Evolutionary conservation across 2,888 invertebrate genomes (phyloP).

Genomic region (Chrysina gloriosa): DNA sequence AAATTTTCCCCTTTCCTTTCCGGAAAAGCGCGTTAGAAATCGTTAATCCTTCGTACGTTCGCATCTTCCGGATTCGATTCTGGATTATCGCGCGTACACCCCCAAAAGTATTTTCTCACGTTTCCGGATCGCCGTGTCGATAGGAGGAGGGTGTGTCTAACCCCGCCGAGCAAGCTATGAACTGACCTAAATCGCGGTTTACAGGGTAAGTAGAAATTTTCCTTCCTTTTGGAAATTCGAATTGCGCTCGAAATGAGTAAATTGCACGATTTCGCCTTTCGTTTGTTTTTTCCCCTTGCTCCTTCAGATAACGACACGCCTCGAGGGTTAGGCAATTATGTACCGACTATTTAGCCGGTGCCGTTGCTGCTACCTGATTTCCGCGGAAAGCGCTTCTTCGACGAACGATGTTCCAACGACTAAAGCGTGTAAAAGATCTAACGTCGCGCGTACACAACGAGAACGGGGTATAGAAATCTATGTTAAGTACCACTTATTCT

Average conservation of each 20-base stretch:
- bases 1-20: no score
- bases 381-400: no score
- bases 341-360: no score
- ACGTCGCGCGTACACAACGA: not conserved
- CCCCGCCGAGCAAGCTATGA: slow-evolving; percentile 44
- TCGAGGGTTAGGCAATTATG: no score
- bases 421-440: slow-evolving; percentile 8
- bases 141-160: slow-evolving; percentile 50
- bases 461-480: slow-evolving; percentile 22
- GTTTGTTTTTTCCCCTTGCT: no score
- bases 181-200: slow-evolving; percentile 48
- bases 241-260: not conserved
- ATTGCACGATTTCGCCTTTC: no score
- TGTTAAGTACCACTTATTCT: slow-evolving; percentile 35
- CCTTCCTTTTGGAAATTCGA: not conserved
- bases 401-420: not conserved
- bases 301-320: no score
- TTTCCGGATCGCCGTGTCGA: slow-evolving; percentile 47
- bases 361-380: no score
- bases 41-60: no score
- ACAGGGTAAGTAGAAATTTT: slow-evolving; percentile 44
- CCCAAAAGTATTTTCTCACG: slow-evolving; percentile 3
- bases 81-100: not conserved
- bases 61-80: no score
- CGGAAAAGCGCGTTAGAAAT: no score